Conservation (phyloP, 2,888 invertebrate genomes). For the Isotomurus palustris region DNA sequence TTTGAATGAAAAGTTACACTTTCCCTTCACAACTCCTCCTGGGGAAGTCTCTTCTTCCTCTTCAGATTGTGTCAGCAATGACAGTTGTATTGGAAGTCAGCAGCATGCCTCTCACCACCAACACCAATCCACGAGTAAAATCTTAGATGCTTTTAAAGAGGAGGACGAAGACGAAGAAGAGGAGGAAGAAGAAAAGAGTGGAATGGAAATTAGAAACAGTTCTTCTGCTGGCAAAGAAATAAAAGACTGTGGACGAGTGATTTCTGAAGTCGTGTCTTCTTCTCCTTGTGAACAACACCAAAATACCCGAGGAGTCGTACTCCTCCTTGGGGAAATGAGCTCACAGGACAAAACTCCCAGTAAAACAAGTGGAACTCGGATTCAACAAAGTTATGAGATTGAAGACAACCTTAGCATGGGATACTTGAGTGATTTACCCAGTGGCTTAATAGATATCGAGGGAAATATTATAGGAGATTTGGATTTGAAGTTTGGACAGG, state of each 20-base stretch:
- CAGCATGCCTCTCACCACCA: too few species aligned
- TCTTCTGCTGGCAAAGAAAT: neutral
- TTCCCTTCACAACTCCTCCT: too few species aligned
- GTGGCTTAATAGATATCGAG: constrained; percentile 43
- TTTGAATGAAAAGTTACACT: constrained; percentile 6
- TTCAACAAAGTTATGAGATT: constrained; percentile 11
- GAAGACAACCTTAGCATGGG: constrained; percentile 39
- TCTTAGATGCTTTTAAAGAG: constrained; percentile 18
- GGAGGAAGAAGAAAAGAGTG: neutral
- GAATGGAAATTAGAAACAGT: neutral
- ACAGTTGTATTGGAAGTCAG: too few species aligned
- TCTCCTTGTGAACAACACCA: neutral
- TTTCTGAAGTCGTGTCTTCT: neutral
- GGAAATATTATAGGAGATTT: constrained; percentile 34
- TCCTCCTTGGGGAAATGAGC: too few species aligned
- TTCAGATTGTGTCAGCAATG: too few species aligned
- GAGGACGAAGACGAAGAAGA: constrained; percentile 15
- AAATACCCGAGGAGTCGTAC: too few species aligned
- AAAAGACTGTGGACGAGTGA: constrained; percentile 8
- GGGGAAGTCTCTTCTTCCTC: constrained; percentile 3
- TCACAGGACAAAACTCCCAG: too few species aligned
- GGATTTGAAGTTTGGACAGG: constrained; percentile 31
- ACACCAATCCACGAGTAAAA: neutral
- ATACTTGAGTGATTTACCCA: constrained; percentile 42
- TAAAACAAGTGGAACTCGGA: neutral